phyloP scores from a whole-genome alignment of 2,888 invertebrate genomes.

The Priocnemis perturbator region DNA sequence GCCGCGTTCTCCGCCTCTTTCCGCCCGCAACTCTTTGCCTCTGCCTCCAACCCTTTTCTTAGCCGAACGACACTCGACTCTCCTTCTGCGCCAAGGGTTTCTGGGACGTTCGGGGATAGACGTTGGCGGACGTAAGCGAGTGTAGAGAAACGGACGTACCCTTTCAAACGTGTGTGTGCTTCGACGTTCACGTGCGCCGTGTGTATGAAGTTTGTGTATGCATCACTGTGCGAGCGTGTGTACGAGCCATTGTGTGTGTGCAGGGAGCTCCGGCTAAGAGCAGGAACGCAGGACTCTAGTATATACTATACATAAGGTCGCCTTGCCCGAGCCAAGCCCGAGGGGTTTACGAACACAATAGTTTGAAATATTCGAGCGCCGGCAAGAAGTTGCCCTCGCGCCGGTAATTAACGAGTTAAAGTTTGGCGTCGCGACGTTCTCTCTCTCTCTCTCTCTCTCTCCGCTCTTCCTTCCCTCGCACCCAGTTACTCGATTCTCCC shows the following conservation, averaged over 20 bases:
- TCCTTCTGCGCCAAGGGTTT: conserved; percentile 52
- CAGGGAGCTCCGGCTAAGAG: conserved; percentile 43
- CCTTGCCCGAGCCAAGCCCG: conserved; percentile 66
- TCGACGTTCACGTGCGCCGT: no score
- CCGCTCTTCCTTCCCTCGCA: conserved; percentile 29
- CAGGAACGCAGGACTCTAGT: conserved; percentile 46
- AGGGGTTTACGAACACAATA: conserved; percentile 74
- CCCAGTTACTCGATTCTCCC: conserved; percentile 46
- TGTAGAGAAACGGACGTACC: not conserved
- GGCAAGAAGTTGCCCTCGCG: conserved; percentile 71
- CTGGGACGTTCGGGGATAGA: conserved; percentile 64
- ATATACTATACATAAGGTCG: conserved; percentile 43
- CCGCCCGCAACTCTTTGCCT: conserved; percentile 19
- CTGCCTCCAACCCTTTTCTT: conserved; percentile 48
- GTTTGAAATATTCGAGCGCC: conserved; percentile 75
- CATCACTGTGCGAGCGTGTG: conserved; percentile 3
- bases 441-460: conserved; percentile 28
- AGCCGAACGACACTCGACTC: conserved; percentile 61
- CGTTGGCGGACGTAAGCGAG: conserved; percentile 30
- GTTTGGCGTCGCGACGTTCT: conserved; percentile 73
- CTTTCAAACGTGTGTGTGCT: not conserved
- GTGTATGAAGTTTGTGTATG: not conserved
- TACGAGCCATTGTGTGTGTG: conserved; percentile 34
- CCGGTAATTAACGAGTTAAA: conserved; percentile 76
- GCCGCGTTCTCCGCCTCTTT: conserved; percentile 13